Base-by-base conservation (phyloP, 2,797 vertebrate genomes). In the Platalea minor region DNA sequence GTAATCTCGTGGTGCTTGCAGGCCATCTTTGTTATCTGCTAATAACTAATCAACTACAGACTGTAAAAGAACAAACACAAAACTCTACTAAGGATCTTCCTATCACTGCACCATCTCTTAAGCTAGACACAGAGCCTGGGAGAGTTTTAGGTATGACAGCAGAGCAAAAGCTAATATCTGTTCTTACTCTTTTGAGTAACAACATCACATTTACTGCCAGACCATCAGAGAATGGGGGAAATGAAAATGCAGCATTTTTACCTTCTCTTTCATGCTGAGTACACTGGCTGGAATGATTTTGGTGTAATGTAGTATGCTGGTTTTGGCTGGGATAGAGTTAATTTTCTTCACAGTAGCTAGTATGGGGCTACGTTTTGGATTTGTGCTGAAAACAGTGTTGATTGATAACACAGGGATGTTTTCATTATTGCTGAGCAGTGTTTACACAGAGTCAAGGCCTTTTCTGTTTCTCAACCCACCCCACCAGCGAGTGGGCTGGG, bases 231-330 rank as follows among this genome's bases (percentile, higher is more conserved):
- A 97, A 90, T 10, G 48, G 5, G 46, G 60, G 61, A 92, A 96
- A 86, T 80, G n/a, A 91, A 92, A 96, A 96, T 78, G 78, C 72
- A 85, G 37, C 37, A 17, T 70, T 94, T 95, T 96, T 72, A 37
- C 37, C 82, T 90, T 64, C n/a, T 77, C 46, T 59, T 93, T 87
- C 91, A 88, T 88, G 77, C 50, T 33, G 9, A 93, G 83, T 56
- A 81, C 13, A 54, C 70, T 81, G 91, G 91, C 60, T 76, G 53
- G 91, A 94, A 96, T 92, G 53, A 89, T 94, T 97, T 92, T 61
- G 51, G 68, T 83, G 35, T 92, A 92, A 96, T 90, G 48, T 15
- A 35, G 56, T n/a, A 9, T 57, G 33, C 13, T 57, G 56, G 13
- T n/a, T 57, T 23, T 23, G 56, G 21, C 56, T 21, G 54, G 20